phyloP scores from a whole-genome alignment of 2,888 invertebrate genomes.

The Trilocha varians region DNA sequence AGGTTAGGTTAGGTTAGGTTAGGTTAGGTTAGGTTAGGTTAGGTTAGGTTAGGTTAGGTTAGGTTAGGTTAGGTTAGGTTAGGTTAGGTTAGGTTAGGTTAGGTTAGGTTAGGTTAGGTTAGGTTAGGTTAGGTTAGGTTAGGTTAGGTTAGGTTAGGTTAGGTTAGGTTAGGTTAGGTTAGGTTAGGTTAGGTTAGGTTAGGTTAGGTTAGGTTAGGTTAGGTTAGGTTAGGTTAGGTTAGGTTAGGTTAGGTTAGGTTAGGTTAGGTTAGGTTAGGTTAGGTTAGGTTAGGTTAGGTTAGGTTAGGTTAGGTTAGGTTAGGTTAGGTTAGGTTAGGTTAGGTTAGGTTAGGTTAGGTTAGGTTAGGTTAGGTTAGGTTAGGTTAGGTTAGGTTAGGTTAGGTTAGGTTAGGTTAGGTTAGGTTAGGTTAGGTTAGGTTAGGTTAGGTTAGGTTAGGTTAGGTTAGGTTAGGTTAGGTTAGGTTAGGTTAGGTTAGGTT shows the following conservation, averaged over 20 bases:
- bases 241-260: slow-evolving; percentile 14
- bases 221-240: slow-evolving; percentile 12
- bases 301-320: slow-evolving; percentile 17
- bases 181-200: slow-evolving; percentile 13
- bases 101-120: slow-evolving; percentile 11
- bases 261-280: slow-evolving; percentile 16
- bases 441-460: slow-evolving; percentile 11
- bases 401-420: slow-evolving; percentile 12
- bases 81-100: slow-evolving; percentile 11
- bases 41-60: slow-evolving; percentile 11
- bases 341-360: slow-evolving; percentile 17
- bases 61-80: slow-evolving; percentile 11
- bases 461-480: slow-evolving; percentile 11
- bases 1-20: slow-evolving; percentile 11
- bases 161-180: slow-evolving; percentile 11
- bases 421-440: slow-evolving; percentile 10
- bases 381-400: slow-evolving; percentile 13
- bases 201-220: slow-evolving; percentile 12
- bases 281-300: slow-evolving; percentile 17
- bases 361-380: slow-evolving; percentile 15
- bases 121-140: slow-evolving; percentile 11
- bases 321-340: slow-evolving; percentile 17
- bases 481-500: slow-evolving; percentile 13
- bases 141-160: slow-evolving; percentile 12
- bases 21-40: slow-evolving; percentile 11